phyloP scores from a whole-genome alignment of 2,888 invertebrate species.

The Melinopterus prodromus region DNA sequence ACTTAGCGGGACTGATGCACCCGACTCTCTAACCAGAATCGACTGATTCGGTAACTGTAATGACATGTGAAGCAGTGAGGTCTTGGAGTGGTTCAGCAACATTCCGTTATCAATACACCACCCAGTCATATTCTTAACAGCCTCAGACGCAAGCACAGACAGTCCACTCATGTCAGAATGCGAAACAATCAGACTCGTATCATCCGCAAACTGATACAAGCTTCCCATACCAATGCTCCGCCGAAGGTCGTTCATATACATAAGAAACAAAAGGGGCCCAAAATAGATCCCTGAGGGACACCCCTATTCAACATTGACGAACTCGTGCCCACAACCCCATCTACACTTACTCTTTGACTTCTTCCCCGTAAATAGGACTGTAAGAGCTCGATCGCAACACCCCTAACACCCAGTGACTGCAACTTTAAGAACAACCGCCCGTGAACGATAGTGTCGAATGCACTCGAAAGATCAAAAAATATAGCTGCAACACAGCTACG shows the following conservation, averaged over 20 bases:
- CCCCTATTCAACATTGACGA: not conserved
- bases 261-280: not conserved
- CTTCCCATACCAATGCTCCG: not conserved
- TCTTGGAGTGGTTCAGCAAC: not conserved
- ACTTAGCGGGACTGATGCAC: not conserved
- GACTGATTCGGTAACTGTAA: not conserved
- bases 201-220: not conserved
- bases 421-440: not conserved
- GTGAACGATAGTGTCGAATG: not conserved
- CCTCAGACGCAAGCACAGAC: not conserved
- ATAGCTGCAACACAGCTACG: not conserved
- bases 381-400: not conserved
- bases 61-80: not conserved
- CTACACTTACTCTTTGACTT: not conserved
- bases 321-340: no score
- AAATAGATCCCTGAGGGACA: not conserved
- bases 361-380: not conserved
- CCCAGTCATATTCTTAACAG: not conserved
- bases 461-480: not conserved
- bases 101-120: not conserved
- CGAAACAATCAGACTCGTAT: not conserved
- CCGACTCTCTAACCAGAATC: not conserved
- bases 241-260: not conserved
- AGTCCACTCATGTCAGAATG: not conserved
- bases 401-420: not conserved